A percentile compares a stretch with the other conserved stretches of the same genome.
Conservation (phyloP, 2,888 invertebrate genomes). For the Dastarcus helophoroides region DNA sequence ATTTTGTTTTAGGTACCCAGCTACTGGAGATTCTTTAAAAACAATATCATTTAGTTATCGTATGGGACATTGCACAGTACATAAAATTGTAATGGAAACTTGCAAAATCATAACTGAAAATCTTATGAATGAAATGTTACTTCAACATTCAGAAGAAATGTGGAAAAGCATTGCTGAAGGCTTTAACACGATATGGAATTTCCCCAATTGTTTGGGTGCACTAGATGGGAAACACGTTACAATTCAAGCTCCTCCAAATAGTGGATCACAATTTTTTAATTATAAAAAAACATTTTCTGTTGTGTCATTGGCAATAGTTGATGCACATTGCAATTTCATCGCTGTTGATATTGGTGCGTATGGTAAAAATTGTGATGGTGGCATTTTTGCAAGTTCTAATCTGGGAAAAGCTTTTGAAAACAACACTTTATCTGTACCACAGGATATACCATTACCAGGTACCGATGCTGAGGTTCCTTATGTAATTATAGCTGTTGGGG, state of each 20-base stretch:
- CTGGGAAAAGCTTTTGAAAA: constrained; percentile 12
- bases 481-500: constrained; percentile 20
- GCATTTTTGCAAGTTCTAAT: constrained; percentile 18
- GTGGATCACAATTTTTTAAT: constrained; percentile 20
- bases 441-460: constrained; percentile 6
- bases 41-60: constrained; percentile 21
- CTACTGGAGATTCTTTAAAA: constrained; percentile 21
- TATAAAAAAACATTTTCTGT: constrained; percentile 17
- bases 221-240: constrained; percentile 20
- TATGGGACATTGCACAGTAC: constrained; percentile 17
- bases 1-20: constrained; percentile 15
- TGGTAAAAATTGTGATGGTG: constrained; percentile 22
- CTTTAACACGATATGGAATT: constrained; percentile 15
- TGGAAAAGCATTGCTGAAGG: constrained; percentile 14
- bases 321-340: constrained; percentile 22
- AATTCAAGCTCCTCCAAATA: constrained; percentile 16
- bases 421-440: constrained; percentile 1
- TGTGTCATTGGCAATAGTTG: constrained; percentile 20
- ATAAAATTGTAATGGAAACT: constrained; percentile 17
- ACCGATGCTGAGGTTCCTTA: constrained; percentile 14
- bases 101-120: constrained; percentile 9
- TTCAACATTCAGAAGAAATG: constrained; percentile 9
- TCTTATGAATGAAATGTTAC: constrained; percentile 12
- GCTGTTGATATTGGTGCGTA: constrained; percentile 22
- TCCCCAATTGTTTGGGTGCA: constrained; percentile 14